A percentile compares a stretch with the other conserved stretches of the same genome.
phyloP scores from a whole-genome alignment of 2,888 invertebrate species.

The Xestia sexstrigata region DNA sequence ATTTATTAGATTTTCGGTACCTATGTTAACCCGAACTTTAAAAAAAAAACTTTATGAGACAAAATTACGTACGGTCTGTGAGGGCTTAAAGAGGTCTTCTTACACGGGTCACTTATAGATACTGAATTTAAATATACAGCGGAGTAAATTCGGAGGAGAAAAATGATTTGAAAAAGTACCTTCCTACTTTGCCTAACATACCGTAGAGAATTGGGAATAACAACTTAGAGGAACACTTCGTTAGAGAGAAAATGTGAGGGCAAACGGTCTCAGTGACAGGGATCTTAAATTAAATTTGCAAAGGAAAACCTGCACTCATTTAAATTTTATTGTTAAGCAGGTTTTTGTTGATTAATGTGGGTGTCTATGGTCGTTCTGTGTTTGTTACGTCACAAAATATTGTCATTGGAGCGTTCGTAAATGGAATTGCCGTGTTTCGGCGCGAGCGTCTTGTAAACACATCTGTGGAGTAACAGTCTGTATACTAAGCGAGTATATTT shows the following conservation, averaged over 20 bases:
- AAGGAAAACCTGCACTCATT: conserved; percentile 68
- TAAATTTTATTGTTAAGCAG: conserved; percentile 53
- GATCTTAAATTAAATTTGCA: conserved; percentile 72
- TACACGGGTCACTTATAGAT: conserved; percentile 48
- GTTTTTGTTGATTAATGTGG: conserved; percentile 59
- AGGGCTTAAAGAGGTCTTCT: conserved; percentile 28
- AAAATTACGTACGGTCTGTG: conserved; percentile 28
- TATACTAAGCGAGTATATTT: conserved; percentile 28
- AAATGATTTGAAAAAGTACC: conserved; percentile 65
- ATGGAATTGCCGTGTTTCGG: conserved; percentile 65
- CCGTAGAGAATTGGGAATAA: conserved; percentile 74
- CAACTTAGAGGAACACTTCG: conserved; percentile 73
- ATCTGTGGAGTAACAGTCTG: conserved; percentile 29
- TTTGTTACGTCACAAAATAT: conserved; percentile 61
- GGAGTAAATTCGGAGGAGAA: conserved; percentile 54
- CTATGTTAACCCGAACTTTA: neutral
- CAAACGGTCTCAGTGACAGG: conserved; percentile 70
- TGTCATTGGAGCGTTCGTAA: conserved; percentile 55
- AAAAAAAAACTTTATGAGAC: conserved; percentile 9
- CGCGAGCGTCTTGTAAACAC: conserved; percentile 50
- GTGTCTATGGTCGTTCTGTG: conserved; percentile 27
- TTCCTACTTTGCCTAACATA: conserved; percentile 71
- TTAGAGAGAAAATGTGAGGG: conserved; percentile 72
- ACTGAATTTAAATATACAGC: conserved; percentile 61
- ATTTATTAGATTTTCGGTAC: neutral